A percentile compares a stretch with the other conserved stretches of the same genome.
Evolutionary conservation across 2,797 vertebrate genomes (phyloP).

Genomic region (Cheirogaleus major): DNA sequence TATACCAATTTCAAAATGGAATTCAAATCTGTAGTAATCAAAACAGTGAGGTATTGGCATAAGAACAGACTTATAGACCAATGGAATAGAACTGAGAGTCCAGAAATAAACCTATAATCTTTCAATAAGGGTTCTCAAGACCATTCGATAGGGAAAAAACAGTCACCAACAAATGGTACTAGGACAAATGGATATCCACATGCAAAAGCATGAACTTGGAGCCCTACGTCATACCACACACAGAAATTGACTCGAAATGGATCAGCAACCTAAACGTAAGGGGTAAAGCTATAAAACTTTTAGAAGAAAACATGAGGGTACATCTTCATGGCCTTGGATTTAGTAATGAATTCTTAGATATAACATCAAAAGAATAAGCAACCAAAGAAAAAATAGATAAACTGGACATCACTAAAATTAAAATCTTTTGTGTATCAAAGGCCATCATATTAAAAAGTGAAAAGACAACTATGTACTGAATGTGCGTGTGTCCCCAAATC

Average conservation of each 20-base stretch:
- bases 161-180: background rate
- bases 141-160: background rate
- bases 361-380: background rate
- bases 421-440: background rate
- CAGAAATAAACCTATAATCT: background rate
- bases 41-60: background rate
- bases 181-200: background rate
- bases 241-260: background rate
- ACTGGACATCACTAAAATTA: background rate
- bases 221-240: background rate
- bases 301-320: background rate
- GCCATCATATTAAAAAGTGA: background rate
- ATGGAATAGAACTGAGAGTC: background rate
- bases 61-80: background rate
- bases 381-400: conserved; percentile 3
- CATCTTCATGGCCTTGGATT: background rate
- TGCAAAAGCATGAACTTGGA: background rate
- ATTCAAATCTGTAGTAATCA: background rate
- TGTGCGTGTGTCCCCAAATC: background rate
- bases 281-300: background rate
- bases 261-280: background rate
- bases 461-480: background rate
- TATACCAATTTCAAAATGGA: background rate
- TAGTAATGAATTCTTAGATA: background rate
- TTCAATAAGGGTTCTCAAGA: background rate